phyloP scores from a whole-genome alignment of 2,888 invertebrate genomes.

The Rotaria sp. region DNA sequence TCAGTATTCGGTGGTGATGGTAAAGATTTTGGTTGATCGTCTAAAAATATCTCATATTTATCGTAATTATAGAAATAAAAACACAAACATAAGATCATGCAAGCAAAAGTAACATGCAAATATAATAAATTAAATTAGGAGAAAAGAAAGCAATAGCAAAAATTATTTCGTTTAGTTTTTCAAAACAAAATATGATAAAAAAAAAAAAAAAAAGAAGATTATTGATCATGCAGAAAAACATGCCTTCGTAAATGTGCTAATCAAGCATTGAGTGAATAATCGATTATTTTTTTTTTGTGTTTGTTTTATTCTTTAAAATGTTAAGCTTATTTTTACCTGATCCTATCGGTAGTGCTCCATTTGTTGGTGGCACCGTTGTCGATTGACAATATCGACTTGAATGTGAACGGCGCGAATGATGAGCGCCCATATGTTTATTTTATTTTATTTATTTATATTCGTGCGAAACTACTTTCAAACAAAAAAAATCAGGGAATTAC shows the following conservation, averaged over 20 bases:
- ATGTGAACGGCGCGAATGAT: neutral
- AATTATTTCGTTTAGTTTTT: too few relatives aligned
- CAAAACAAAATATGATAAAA: too few relatives aligned
- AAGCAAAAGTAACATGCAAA: neutral
- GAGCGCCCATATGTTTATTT: slow-evolving; percentile 19
- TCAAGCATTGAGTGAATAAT: neutral
- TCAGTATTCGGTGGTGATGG: neutral
- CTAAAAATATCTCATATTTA: neutral
- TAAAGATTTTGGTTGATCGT: neutral
- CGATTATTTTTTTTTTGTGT: neutral
- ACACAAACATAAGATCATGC: neutral
- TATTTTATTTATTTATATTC: neutral
- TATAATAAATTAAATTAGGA: neutral
- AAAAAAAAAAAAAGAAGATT: neutral
- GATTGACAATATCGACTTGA: neutral
- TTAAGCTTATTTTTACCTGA: neutral
- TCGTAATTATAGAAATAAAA: neutral
- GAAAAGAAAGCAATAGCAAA: too few relatives aligned
- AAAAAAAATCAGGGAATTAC: neutral
- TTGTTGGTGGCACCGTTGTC: neutral
- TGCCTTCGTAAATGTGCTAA: neutral
- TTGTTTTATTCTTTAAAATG: neutral
- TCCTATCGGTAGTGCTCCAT: neutral
- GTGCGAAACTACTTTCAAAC: neutral
- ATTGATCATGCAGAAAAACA: neutral